phyloP scores from a whole-genome alignment of 2,797 vertebrate species.

The Triplophysa yarkandensis region DNA sequence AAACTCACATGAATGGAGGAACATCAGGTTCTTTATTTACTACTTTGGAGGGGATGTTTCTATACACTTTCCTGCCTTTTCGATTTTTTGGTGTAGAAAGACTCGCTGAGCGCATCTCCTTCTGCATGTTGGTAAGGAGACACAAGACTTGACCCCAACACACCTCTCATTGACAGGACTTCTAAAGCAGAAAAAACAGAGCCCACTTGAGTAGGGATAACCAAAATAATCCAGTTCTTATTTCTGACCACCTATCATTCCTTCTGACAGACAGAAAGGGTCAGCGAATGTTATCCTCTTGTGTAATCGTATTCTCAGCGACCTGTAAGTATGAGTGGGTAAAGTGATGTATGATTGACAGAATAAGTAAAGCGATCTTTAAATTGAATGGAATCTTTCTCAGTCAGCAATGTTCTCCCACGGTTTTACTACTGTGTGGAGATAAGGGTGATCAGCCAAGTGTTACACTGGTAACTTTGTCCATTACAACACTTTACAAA shows the following conservation, averaged over 20 bases:
- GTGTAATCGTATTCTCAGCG: constrained; percentile 8
- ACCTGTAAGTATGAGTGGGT: constrained; percentile 31
- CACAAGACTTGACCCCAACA: constrained; percentile 52
- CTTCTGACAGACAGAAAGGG: not conserved
- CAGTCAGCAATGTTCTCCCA: constrained; percentile 42
- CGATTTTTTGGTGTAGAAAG: constrained; percentile 1
- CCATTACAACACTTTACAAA: constrained; percentile 50
- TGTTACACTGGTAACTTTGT: constrained; percentile 46
- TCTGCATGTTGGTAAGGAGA: constrained; percentile 38
- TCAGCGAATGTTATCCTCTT: constrained; percentile 12
- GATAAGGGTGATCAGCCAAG: constrained; percentile 40
- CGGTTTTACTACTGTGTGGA: constrained; percentile 50
- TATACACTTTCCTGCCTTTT: constrained; percentile 64
- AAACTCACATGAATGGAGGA: constrained; percentile 72
- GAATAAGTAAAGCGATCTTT: constrained; percentile 52
- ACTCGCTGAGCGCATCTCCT: constrained; percentile 43
- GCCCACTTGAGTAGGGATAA: constrained; percentile 15
- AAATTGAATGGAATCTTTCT: constrained; percentile 52
- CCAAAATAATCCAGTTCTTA: constrained; percentile 41
- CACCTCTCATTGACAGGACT: constrained; percentile 40
- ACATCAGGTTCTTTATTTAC: constrained; percentile 52
- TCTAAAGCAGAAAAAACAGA: constrained; percentile 29
- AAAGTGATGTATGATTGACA: constrained; percentile 39
- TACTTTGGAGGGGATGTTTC: constrained; percentile 62
- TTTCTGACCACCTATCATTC: not conserved